Evolutionary conservation across 2,888 invertebrate genomes (phyloP).

Genomic region (Villa cingulata): DNA sequence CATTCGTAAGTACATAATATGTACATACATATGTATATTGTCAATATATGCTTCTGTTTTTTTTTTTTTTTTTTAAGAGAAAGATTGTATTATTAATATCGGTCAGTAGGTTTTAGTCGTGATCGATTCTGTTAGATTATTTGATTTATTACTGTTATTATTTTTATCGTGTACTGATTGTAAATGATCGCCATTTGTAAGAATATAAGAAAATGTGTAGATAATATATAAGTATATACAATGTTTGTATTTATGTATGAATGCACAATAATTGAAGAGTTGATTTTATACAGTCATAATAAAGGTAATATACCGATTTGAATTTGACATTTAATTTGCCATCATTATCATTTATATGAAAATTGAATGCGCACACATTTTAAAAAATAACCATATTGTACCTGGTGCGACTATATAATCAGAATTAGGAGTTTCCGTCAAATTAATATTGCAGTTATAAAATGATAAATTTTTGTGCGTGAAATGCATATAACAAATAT

Average conservation of each 20-base stretch:
- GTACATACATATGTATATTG: no score
- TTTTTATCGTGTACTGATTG: conserved; percentile 7
- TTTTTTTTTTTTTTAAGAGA: no score
- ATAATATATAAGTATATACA: no score
- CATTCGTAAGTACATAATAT: no score
- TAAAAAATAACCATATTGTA: not conserved
- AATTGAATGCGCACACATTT: no score
- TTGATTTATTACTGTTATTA: not conserved
- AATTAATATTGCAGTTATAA: not conserved
- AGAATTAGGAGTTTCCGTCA: not conserved
- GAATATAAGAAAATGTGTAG: not conserved
- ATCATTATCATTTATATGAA: no score
- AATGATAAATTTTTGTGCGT: not conserved
- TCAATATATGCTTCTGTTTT: no score
- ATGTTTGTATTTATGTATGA: not conserved
- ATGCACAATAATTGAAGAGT: not conserved
- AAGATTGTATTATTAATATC: not conserved
- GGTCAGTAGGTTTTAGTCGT: not conserved
- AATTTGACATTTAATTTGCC: no score
- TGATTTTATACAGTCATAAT: no score
- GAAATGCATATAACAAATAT: not conserved
- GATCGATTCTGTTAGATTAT: not conserved
- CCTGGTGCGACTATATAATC: not conserved
- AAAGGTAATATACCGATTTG: no score
- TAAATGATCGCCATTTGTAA: conserved; percentile 1